A percentile compares a stretch with the other conserved stretches of the same genome.
phyloP scores from a whole-genome alignment of 2,113 vertebrate species.

The Amphilophus citrinellus region DNA sequence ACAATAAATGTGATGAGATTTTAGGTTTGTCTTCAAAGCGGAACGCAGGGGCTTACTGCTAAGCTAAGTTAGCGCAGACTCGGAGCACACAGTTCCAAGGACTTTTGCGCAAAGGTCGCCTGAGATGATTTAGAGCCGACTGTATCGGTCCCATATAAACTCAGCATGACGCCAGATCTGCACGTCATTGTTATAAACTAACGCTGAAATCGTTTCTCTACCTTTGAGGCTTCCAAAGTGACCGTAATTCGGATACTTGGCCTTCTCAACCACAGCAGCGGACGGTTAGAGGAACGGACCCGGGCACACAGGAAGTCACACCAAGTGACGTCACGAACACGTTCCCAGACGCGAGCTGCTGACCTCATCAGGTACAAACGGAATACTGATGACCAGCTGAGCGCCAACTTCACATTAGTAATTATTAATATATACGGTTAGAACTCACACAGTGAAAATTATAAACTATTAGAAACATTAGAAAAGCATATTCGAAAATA shows the following conservation, averaged over 20 bases:
- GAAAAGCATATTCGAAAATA: too few species aligned
- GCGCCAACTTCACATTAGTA: too few species aligned
- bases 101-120: slow-evolving; percentile 1
- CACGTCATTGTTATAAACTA: not conserved
- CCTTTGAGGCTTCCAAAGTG: not conserved
- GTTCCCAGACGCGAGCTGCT: not conserved
- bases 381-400: too few species aligned
- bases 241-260: not conserved
- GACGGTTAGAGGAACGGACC: not conserved
- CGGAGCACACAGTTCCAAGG: slow-evolving; percentile 11
- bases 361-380: not conserved
- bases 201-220: not conserved
- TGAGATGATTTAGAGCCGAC: not conserved
- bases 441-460: too few species aligned
- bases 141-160: not conserved
- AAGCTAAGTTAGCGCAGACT: not conserved
- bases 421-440: too few species aligned
- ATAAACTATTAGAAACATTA: too few species aligned
- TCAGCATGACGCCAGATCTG: not conserved
- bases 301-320: not conserved
- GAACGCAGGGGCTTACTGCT: not conserved
- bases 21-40: not conserved
- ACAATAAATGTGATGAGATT: not conserved
- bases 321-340: not conserved
- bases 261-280: not conserved